Base-by-base conservation (phyloP, 2,113 vertebrate genomes). In the Meriones unguiculatus region DNA sequence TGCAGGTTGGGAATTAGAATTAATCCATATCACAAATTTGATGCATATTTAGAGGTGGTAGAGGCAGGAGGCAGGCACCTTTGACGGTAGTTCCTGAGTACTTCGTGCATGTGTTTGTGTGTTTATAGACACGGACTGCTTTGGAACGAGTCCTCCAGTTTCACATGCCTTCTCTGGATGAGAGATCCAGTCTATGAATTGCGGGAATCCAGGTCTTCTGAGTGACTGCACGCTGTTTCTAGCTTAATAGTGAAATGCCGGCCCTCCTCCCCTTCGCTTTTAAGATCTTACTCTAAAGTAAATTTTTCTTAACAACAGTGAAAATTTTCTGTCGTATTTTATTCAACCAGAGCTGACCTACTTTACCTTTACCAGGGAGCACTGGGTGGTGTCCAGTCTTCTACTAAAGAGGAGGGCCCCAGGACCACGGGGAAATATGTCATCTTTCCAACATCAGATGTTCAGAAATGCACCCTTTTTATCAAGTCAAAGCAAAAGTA, bases 21-120 rank as follows among this genome's bases (percentile, higher is more conserved):
- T 95, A 97, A 98, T 95, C 97, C 67, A 18, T 92, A 96, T 98
- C 97, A 96, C 97, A 96, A 87, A 98, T 90, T 46, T 80, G 80
- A 97, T 91, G 87, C 57, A 15, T 91, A 97, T 96, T 97, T 96
- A 22, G 70, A 59, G 46, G 13, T 30, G 65, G 50, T 25, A 54
- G 30, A 67, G 41, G 50, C 50, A 86, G 50, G 28, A 93, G 38
- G 57, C 57, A 7, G 14, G 24, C n/a, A 35, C 73, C 10, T 35
- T 54, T 62, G 72, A 86, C 88, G 90, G 69, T 10, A 18, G 65
- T 4, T 25, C 28, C 12, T 50, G 35, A 52, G 89, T 17, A 80
- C 41, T 32, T 15, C 35, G 50, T 41, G 35, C 52, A 86, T 28
- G 75, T 52, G n/a, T 59, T 35, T 81, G 35, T 89, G 78, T 4